Percentiles rank a stretch among this genome's conserved stretches.
phyloP scores from a whole-genome alignment of 2,888 invertebrate species.

The Acronicta leporina region DNA sequence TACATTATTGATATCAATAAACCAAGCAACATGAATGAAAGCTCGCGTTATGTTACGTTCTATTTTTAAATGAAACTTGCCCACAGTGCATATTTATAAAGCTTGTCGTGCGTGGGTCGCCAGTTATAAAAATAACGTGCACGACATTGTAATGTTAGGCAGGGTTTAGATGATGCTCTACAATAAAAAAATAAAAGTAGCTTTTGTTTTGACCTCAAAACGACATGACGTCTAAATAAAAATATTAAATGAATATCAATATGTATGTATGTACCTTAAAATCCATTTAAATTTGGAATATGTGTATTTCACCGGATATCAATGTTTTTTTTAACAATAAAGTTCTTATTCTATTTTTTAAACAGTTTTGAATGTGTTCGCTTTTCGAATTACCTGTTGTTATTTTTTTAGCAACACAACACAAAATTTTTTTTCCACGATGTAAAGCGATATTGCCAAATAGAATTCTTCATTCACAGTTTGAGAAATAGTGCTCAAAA shows the following conservation, averaged over 20 bases:
- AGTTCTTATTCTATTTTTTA: no score
- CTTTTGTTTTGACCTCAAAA: background rate
- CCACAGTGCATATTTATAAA: slow-evolving; percentile 43
- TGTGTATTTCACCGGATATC: background rate
- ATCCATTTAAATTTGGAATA: background rate
- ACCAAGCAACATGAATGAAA: slow-evolving; percentile 50
- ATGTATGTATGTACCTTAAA: no score
- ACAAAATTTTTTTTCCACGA: no score
- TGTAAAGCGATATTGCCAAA: no score
- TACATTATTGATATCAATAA: slow-evolving; percentile 40
- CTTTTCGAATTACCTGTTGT: no score
- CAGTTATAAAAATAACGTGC: slow-evolving; percentile 47
- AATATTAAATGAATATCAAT: background rate
- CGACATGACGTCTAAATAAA: background rate
- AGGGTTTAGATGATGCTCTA: slow-evolving; percentile 12
- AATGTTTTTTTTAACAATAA: background rate
- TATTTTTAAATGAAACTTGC: slow-evolving; percentile 52
- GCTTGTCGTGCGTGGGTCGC: slow-evolving; percentile 51
- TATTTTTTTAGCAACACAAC: no score
- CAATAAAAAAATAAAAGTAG: background rate
- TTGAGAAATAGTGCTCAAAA: no score
- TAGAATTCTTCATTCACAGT: no score
- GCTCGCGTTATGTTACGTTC: slow-evolving; percentile 30
- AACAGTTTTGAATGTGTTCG: no score
- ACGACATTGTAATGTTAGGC: slow-evolving; percentile 41